These are phyloP conservation scores for Liasis olivaceus DNA, from an alignment of 2,797 vertebrate species.

Conservation along the genomic window DNA sequence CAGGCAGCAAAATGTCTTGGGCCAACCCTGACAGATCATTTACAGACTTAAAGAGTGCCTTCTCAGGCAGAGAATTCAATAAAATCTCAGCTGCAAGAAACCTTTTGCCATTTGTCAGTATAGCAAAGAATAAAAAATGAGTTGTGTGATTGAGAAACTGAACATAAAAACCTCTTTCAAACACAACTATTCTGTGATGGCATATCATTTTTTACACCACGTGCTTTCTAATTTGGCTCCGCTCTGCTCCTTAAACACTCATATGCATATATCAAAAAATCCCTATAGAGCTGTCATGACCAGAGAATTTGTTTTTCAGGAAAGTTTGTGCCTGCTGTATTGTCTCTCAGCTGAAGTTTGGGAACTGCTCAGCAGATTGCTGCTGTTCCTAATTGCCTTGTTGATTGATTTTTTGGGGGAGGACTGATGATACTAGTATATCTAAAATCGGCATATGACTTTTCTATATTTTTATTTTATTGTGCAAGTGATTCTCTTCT, in stretches of 20 bases:
- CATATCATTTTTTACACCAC: background rate
- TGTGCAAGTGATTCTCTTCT: background rate
- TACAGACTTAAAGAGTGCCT: constrained; percentile 42
- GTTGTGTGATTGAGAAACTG: background rate
- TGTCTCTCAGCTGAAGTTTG: background rate
- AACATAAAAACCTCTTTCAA: background rate
- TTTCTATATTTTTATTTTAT: constrained; percentile 1
- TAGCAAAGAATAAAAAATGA: constrained; percentile 31
- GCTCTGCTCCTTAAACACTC: background rate
- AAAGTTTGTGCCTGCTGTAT: background rate
- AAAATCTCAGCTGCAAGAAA: constrained; percentile 32
- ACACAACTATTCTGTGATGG: background rate
- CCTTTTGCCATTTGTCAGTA: background rate
- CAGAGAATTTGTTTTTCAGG: background rate
- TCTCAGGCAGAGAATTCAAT: constrained; percentile 48
- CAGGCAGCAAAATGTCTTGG: too few species aligned
- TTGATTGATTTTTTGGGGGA: background rate
- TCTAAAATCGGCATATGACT: background rate
- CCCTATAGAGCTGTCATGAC: background rate
- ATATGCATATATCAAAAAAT: background rate
- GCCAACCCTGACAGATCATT: constrained; percentile 31
- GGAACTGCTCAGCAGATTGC: background rate
- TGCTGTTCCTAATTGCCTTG: background rate
- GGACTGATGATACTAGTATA: background rate
- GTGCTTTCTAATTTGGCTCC: background rate